Evolutionary conservation across 1,140 invertebrate species (phyloP), one percentile per base, ranked within the genome.

Genomic region (Bombus waltoni): DNA sequence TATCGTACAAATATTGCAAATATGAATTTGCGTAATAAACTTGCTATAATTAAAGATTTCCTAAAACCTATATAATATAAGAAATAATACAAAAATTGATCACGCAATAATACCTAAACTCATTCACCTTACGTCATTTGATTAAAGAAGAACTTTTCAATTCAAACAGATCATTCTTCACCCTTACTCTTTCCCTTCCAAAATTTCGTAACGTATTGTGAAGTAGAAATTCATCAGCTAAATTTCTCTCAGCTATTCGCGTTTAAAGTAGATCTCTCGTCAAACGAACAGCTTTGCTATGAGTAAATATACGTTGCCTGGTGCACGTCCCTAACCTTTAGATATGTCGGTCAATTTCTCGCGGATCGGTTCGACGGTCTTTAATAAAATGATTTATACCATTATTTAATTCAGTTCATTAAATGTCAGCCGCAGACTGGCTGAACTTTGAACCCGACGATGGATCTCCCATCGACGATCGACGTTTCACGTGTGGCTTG

Each of bases 371-470:
- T 73, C 68, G 47, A 44, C 47, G 35, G 66, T 85, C 44, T 80
- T 85, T 77, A 85, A 86, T 78, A 68, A 88, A 79, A 86, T 86
- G 87, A 89, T 88, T 88, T 89, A 86, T 83, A 66, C 78, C 57
- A 70, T 89, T 86, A 89, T 88, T 88, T 82, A 88, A 89, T 88
- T 81, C 70, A 47, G 62, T 70, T 73, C 57, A 75, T 68, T 81
- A 77, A 81, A 44, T 86, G 73, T 62, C 86, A 65, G 65, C 72
- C 44, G 59, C 38, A 77, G 65, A 22, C n/a, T 28, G 40, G 22
- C 9, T 70, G 79, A 85, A 81, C 78, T 81, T n/a, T 74, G 72
- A 77, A 85, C 62, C 87, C 18, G 32, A 1, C 65, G n/a, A 35
- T 59, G 10, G 3, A 28, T 44, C 38, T 35, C 32, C 9, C 25